phyloP scores from a whole-genome alignment of 2,888 invertebrate genomes.

The Stictocephala bisonia region DNA sequence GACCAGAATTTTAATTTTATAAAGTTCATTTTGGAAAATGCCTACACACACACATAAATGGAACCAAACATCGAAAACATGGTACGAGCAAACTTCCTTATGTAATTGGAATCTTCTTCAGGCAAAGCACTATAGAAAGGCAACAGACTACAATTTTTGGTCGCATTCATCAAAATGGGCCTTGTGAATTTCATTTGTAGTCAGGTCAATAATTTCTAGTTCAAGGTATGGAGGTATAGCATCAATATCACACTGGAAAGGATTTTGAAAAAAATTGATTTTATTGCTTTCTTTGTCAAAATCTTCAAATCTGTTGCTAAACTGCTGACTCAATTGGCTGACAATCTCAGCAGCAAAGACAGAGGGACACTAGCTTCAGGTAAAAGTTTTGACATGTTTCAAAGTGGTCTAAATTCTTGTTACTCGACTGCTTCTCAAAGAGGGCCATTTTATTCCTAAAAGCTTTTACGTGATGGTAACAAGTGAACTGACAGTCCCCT shows the following conservation, averaged over 20 bases:
- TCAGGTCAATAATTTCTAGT: background rate
- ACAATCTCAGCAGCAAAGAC: background rate
- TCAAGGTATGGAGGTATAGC: background rate
- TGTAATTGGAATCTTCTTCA: slow-evolving; percentile 7
- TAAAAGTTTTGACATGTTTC: slow-evolving; percentile 10
- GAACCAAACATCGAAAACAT: slow-evolving; percentile 12
- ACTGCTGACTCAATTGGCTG: slow-evolving; percentile 2
- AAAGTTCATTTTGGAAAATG: too few species aligned
- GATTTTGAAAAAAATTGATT: background rate
- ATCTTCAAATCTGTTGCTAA: slow-evolving; percentile 7
- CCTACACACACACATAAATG: slow-evolving; percentile 2
- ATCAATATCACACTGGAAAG: background rate
- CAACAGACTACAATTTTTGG: slow-evolving; percentile 1
- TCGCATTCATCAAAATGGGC: background rate
- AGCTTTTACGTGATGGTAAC: background rate
- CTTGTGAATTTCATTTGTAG: background rate
- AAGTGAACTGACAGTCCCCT: background rate
- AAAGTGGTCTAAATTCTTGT: slow-evolving; percentile 9
- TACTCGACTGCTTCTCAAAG: slow-evolving; percentile 1
- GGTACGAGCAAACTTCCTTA: slow-evolving; percentile 14
- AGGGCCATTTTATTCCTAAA: slow-evolving; percentile 5
- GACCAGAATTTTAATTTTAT: background rate
- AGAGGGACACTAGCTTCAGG: slow-evolving; percentile 1
- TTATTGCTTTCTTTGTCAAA: background rate
- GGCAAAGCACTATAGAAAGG: slow-evolving; percentile 1